Evolutionary conservation across 2,113 vertebrate species (phyloP), one percentile per base, ranked within the genome.

Genomic region (Monarcha castaneiventris): DNA sequence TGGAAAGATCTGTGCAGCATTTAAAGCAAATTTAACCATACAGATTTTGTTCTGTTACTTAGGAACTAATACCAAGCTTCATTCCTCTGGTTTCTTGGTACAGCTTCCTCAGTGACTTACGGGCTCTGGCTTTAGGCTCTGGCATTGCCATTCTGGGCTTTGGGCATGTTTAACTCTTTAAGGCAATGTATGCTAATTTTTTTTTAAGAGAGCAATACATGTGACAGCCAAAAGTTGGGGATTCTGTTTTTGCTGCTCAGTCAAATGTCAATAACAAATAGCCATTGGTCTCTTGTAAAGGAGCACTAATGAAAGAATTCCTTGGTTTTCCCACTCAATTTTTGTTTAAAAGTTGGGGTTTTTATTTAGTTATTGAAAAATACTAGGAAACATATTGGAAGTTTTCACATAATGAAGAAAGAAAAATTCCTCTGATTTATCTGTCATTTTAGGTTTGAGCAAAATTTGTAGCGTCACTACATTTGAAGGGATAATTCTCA

Each of bases 131-230:
- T 94, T 90, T 73, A 83, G 78, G 76, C 48, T 49, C 49, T 49
- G 49, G 14, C 73, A 59, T 92, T 92, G 83, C 85, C 83, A 83
- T 96, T 89, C 95, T 86, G 72, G 72, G 80, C n/a, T 95, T 78
- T 51, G 37, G 63, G 37, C 48, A 9, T 7, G 4, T 63, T 89
- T 88, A 87, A 79, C 67, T 78, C 93, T 52, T 85, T 13, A 59
- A 71, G 56, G 17, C 30, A 85, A 73, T 1, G 4, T 21, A 61
- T 35, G 20, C 2, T 8, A 13, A 37, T 7, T 51, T 19, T 48
- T 48, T 87, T 90, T 39, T 44, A 6, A 83, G n/a, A 69, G 5
- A 67, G 17, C 41, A 75, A 15, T 17, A 35, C 18, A 3, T 8
- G 10, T 11, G 51, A 81, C 23, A 61, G 52, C 48, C 59, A 64